These are phyloP conservation scores for Platyura marginata DNA, from an alignment of 1,140 invertebrate genomes.

Conservation along the genomic window DNA sequence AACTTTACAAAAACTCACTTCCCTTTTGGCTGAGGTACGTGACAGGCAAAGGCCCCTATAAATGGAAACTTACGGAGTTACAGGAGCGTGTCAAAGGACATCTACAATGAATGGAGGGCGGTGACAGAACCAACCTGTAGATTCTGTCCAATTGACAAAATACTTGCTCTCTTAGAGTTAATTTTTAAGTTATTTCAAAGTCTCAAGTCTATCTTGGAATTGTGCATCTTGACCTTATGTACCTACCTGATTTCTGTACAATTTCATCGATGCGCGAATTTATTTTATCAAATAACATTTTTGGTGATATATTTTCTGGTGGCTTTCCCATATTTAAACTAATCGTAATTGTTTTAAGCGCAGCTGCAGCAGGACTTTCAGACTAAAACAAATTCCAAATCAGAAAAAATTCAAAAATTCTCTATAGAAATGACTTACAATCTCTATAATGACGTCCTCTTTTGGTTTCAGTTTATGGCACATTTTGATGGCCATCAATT, in stretches of 20 bases:
- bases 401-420: not conserved
- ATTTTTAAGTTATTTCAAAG: too few species aligned
- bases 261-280: conserved; percentile 51
- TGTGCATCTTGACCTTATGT: too few species aligned
- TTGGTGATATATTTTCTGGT: conserved; percentile 57
- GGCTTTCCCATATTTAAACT: conserved; percentile 68
- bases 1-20: too few species aligned
- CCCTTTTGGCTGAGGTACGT: too few species aligned
- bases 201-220: too few species aligned
- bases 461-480: conserved; percentile 40
- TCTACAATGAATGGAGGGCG: too few species aligned
- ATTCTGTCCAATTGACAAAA: too few species aligned
- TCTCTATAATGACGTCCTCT: conserved; percentile 17
- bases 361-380: conserved; percentile 60
- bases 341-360: conserved; percentile 57
- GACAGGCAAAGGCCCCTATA: too few species aligned
- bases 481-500: conserved; percentile 68
- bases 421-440: not conserved
- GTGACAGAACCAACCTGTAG: too few species aligned
- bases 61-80: too few species aligned
- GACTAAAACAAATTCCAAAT: conserved; percentile 33
- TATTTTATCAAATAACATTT: conserved; percentile 61
- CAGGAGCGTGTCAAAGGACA: too few species aligned
- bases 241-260: conserved; percentile 36
- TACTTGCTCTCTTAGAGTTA: too few species aligned